Evolutionary conservation across 2,888 invertebrate genomes (phyloP).

Genomic region (Zaprionus obscuricornis): DNA sequence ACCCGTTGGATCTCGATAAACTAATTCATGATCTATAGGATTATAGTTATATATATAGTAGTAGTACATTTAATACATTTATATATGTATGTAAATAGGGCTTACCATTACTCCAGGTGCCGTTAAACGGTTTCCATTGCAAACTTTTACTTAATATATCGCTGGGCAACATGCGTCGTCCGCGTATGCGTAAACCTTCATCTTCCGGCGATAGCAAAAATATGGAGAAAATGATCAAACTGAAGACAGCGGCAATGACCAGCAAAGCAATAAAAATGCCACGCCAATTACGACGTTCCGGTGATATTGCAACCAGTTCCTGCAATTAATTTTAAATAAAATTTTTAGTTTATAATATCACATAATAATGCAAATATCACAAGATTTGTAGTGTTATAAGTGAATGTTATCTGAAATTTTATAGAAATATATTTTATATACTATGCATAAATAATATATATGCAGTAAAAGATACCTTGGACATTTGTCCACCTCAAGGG

Average conservation of each 20-base stretch:
- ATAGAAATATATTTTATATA: neutral
- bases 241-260: conserved; percentile 94
- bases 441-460: neutral
- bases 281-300: conserved; percentile 96
- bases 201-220: conserved; percentile 91
- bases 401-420: too few relatives aligned
- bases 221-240: conserved; percentile 95
- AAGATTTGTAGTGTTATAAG: too few relatives aligned
- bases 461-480: too few relatives aligned
- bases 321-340: conserved; percentile 83
- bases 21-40: conserved; percentile 89
- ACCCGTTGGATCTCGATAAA: conserved; percentile 90
- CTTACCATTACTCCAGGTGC: conserved; percentile 89
- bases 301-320: conserved; percentile 95
- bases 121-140: conserved; percentile 88
- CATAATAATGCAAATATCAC: too few relatives aligned
- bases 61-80: neutral
- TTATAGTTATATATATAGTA: too few relatives aligned
- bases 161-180: conserved; percentile 88
- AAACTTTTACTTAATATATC: conserved; percentile 87
- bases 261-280: conserved; percentile 96
- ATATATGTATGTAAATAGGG: neutral
- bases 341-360: too few relatives aligned
- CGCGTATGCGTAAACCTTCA: conserved; percentile 88
- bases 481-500: too few relatives aligned